Conservation (phyloP, 1,140 invertebrate species). For the Holcopasites calliopsidis region DNA sequence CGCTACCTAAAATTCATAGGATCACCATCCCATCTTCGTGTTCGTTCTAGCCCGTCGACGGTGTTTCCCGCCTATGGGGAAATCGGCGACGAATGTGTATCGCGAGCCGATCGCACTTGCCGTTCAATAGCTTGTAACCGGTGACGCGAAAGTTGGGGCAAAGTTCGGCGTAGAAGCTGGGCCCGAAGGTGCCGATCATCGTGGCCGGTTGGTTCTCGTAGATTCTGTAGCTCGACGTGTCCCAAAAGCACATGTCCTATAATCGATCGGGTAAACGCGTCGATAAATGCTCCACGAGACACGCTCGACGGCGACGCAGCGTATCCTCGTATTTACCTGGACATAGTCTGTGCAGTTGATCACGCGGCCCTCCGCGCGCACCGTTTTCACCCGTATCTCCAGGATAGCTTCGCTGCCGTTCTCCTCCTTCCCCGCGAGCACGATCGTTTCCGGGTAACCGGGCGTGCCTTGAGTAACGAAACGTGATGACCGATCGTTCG, state of each 20-base stretch:
- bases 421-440: conserved; percentile 65
- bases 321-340: conserved; percentile 73
- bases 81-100: background rate
- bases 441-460: conserved; percentile 52
- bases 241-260: conserved; percentile 79
- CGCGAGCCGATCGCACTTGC: conserved; percentile 52
- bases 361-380: conserved; percentile 35
- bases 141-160: conserved; percentile 69
- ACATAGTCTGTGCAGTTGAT: conserved; percentile 71
- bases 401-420: conserved; percentile 64
- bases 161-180: conserved; percentile 63
- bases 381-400: conserved; percentile 68
- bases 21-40: background rate
- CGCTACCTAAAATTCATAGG: conserved; percentile 63
- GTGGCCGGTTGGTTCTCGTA: conserved; percentile 77
- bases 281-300: no score
- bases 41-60: background rate
- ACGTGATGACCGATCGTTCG: background rate
- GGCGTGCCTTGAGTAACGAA: conserved; percentile 42
- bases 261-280: no score
- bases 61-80: no score
- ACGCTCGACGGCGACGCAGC: no score
- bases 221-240: conserved; percentile 70
- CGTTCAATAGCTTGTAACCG: conserved; percentile 73
- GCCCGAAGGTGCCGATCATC: conserved; percentile 72